Base-by-base conservation (phyloP, 2,888 invertebrate genomes). In the Xestia c-nigrum region DNA sequence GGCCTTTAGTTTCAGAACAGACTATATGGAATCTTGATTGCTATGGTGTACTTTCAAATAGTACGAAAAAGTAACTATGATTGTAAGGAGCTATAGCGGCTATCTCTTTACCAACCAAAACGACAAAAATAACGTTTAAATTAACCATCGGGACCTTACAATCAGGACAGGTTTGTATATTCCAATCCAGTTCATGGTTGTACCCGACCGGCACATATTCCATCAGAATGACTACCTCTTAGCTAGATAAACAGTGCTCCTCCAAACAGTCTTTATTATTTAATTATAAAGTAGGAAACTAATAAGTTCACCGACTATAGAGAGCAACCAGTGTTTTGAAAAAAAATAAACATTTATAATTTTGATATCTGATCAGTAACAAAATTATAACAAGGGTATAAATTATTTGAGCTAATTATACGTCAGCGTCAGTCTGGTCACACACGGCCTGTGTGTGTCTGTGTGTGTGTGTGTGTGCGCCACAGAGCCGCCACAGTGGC, bases 351-450 rank as follows among this genome's bases (percentile, higher is more conserved):
- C 38, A 43, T 40, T 57, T 14, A 40, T 21, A 1, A 24, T 43
- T 5, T 55, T 38, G n/a, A 24, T 24, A 50, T 57, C 55, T 43
- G 16, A 69, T 65, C 47, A 55, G 46, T 50, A 19, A 73, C 46
- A 43, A 46, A 68, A 73, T 46, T 24, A 21, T 50, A 66, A 64
- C 61, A 16, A 31, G 70, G 31, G 24, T 46, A 46, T 69, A 46
- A 68, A 73, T 46, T 50, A 67, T 43, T 64, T 55, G 47, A 43
- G 24, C 66, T 71, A 71, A 67, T 40, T 70, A 68, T n/a, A 61
- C 31, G 52, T 24, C 21, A 12, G 69, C 52, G 61, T 46, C 74
- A 40, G 43, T 55, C 50, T n/a, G 16, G 24, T 14, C 55, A 12
- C 57, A 57, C 47, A n/a, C 43, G 69, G 57, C 55, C 5, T 38